Conservation (phyloP, 2,113 vertebrate genomes). For the Charadrius vociferus region DNA sequence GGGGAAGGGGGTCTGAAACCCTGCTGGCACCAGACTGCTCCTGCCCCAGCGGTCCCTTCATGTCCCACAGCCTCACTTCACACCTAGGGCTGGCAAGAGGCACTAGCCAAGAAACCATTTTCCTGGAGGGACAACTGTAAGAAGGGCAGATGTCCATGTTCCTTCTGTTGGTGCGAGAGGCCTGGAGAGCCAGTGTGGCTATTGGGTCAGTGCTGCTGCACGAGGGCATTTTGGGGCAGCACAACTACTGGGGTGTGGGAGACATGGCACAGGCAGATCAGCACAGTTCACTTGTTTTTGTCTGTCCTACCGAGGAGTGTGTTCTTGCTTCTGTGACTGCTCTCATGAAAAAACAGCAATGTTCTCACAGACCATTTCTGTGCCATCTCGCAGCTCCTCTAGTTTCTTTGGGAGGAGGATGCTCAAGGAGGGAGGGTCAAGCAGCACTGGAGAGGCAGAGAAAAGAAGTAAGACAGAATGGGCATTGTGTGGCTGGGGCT, state of each 20-base stretch:
- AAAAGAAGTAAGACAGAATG: background rate
- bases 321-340: background rate
- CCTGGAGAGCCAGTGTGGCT: background rate
- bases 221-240: background rate
- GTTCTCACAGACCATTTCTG: background rate
- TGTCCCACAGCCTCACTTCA: background rate
- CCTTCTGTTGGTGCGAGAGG: background rate
- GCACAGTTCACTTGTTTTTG: background rate
- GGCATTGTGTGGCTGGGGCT: slow-evolving; percentile 4
- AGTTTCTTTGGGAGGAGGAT: background rate
- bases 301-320: background rate
- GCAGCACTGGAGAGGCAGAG: background rate
- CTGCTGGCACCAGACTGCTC: background rate
- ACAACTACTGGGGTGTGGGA: too few relatives aligned
- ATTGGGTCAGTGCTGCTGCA: background rate
- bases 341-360: background rate
- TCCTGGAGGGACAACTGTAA: background rate
- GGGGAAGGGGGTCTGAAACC: background rate
- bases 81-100: background rate
- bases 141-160: background rate
- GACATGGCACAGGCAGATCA: background rate
- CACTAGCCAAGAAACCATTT: background rate
- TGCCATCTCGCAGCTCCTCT: background rate
- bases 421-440: background rate
- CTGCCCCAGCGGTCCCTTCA: background rate